phyloP scores from a whole-genome alignment of 2,888 invertebrate genomes.

The Branchipolynoe longqiensis region DNA sequence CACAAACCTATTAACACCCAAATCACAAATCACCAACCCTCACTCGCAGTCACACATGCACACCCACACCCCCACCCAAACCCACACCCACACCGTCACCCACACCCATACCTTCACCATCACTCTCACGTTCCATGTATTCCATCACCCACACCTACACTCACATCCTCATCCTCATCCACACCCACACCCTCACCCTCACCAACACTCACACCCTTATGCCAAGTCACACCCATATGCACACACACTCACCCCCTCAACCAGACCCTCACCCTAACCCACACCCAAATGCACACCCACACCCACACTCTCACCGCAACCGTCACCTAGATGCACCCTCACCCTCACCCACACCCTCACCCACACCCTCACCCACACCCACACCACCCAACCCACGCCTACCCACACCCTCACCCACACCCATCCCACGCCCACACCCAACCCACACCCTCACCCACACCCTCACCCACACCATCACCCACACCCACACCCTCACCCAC shows the following conservation, averaged over 20 bases:
- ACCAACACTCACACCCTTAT: neutral
- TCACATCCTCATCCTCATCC: neutral
- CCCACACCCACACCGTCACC: neutral
- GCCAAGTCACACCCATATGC: neutral
- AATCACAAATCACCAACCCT: neutral
- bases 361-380: neutral
- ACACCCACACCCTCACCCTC: neutral
- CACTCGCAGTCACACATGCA: neutral
- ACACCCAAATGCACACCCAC: neutral
- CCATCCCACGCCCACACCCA: neutral
- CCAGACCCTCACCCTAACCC: slow-evolving; percentile 12
- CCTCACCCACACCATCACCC: neutral
- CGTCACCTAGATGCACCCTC: neutral
- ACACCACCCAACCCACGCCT: neutral
- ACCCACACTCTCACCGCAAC: neutral
- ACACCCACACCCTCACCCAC: neutral
- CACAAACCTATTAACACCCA: neutral
- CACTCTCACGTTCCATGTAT: neutral
- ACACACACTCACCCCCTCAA: neutral
- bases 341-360: neutral
- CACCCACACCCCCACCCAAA: neutral
- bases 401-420: neutral
- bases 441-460: neutral
- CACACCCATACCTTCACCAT: neutral
- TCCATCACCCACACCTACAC: neutral